phyloP scores from a whole-genome alignment of 2,797 vertebrate genomes.

The Tachyglossus aculeatus region DNA sequence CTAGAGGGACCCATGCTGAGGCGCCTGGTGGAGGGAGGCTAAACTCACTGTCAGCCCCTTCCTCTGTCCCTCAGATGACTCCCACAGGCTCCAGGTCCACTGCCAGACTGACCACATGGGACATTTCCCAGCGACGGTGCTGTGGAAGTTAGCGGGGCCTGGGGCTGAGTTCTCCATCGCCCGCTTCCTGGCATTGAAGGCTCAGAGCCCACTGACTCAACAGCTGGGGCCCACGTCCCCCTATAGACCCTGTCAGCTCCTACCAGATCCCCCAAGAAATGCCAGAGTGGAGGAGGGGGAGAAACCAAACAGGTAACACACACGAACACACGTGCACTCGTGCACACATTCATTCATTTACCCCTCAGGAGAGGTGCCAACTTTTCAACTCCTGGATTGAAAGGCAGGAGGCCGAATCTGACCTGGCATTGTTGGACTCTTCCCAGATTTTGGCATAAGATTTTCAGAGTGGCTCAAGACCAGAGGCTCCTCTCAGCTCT shows the following conservation, averaged over 20 bases:
- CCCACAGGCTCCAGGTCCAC: constrained; percentile 73
- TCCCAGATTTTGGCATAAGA: too few species aligned
- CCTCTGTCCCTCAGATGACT: constrained; percentile 64
- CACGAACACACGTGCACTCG: too few species aligned
- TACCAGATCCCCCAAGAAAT: constrained; percentile 21
- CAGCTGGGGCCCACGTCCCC: constrained; percentile 78
- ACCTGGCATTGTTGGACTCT: too few species aligned
- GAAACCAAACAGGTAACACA: constrained; percentile 74
- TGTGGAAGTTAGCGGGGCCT: constrained; percentile 47
- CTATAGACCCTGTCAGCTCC: constrained; percentile 68
- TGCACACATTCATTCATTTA: too few species aligned
- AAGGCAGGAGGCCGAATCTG: too few species aligned
- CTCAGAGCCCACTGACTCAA: constrained; percentile 72
- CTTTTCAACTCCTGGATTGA: too few species aligned
- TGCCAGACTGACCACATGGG: constrained; percentile 76
- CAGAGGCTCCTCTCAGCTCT: too few species aligned
- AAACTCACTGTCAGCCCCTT: not conserved
- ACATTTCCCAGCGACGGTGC: constrained; percentile 74
- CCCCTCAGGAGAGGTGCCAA: too few species aligned
- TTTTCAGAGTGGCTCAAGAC: too few species aligned
- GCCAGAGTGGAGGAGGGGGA: constrained; percentile 71
- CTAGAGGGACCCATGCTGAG: not conserved
- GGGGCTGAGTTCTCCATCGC: constrained; percentile 82
- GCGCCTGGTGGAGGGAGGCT: accelerated
- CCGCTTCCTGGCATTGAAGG: constrained; percentile 76